Conservation (phyloP, 2,797 vertebrate genomes). For the Sebastes wilsoni region DNA sequence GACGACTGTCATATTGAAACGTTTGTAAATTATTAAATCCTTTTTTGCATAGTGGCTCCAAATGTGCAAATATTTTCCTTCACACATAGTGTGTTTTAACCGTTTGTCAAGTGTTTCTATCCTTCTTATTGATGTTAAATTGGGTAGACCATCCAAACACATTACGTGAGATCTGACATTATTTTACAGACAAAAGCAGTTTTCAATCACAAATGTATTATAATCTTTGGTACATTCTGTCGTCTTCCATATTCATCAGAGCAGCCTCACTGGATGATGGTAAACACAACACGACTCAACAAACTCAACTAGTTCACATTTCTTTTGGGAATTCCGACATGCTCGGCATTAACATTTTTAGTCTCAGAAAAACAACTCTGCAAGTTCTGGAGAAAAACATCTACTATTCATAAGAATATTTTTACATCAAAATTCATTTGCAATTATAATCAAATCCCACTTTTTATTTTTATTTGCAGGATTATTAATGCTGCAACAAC, state of each 20-base stretch:
- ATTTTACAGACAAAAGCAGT: not conserved
- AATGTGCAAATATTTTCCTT: not conserved
- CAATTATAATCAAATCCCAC: slow-evolving; percentile 78
- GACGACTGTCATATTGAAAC: too few relatives aligned
- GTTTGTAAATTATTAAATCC: too few relatives aligned
- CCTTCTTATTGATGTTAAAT: not conserved
- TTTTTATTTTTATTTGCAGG: slow-evolving; percentile 48
- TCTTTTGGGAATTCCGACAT: slow-evolving; percentile 68
- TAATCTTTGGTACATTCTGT: slow-evolving; percentile 29
- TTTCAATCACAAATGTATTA: slow-evolving; percentile 14
- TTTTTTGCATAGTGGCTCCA: not conserved
- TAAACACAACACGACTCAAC: slow-evolving; percentile 62
- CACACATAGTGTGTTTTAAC: not conserved
- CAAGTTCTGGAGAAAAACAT: slow-evolving; percentile 72
- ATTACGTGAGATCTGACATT: not conserved
- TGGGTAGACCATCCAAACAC: not conserved
- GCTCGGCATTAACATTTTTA: slow-evolving; percentile 67
- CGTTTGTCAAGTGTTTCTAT: not conserved
- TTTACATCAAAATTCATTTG: slow-evolving; percentile 74
- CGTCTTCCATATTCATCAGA: slow-evolving; percentile 52
- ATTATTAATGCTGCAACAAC: slow-evolving; percentile 73
- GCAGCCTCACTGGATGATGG: slow-evolving; percentile 36
- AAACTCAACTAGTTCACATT: slow-evolving; percentile 66
- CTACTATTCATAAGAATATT: slow-evolving; percentile 72
- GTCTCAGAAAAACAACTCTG: slow-evolving; percentile 69